Base-by-base conservation (phyloP, 2,113 vertebrate genomes). In the Maccullochella peelii region DNA sequence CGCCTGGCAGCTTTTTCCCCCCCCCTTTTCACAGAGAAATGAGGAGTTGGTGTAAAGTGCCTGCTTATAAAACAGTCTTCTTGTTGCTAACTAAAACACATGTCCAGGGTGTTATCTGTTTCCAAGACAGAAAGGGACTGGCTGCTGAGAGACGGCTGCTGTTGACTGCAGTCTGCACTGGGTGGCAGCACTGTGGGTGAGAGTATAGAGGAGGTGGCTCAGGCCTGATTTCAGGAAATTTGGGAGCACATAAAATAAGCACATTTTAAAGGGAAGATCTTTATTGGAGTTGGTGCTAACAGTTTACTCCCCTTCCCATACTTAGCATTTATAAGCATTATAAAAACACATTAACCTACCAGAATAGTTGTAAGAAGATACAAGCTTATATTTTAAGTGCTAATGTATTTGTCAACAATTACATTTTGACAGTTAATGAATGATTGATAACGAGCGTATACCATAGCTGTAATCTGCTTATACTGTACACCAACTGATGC, bases 161-260 rank as follows among this genome's bases (percentile, higher is more conserved):
- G 91, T 90, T 86, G 76, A 76, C 69, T 52, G 73, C 81, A 25
- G 77, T 66, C 85, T 93, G 95, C 97, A 97, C 96, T 95, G 97
- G 97, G 96, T 96, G 97, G 97, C 97, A 97, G 96, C 96, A 97
- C 95, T 91, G 95, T 87, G 94, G 89, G 79, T 25, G 36, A 73
- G 59, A 86, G 65, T 3, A 62, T 33, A 83, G 4, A 21, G 52
- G 16, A 59, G 65, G 55, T 0, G 6, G 21, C 40, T 36, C 42
- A 25, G 58, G 11, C 9, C 30, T 38, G 44, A 11, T 40, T 14
- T 23, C 49, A 63, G 16, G 40, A 9, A 3, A 6, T 65, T 2
- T 63, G 57, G n/a, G 50, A 38, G 52, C 1, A n/a, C 65, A 14
- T 36, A 1, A n/a, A 67, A 65, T 1, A 15, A 6, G 33, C 30